Evolutionary conservation across 2,888 invertebrate genomes (phyloP).

Genomic region (Campaea margaritaria): DNA sequence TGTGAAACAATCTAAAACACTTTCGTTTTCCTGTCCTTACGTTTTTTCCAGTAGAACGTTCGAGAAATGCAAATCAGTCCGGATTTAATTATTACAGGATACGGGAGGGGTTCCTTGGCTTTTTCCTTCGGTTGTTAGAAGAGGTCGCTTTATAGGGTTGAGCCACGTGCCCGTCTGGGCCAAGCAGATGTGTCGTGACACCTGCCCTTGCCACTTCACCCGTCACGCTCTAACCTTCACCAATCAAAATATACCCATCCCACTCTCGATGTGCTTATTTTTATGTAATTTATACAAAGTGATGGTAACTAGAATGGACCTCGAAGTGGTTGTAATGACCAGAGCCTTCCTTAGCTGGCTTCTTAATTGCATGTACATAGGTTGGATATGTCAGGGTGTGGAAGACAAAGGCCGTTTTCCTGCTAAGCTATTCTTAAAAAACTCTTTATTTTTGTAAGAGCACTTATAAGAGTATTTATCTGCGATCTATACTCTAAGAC

Average conservation of each 20-base stretch:
- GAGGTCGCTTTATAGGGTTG: slow-evolving; percentile 78
- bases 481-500: too few species aligned
- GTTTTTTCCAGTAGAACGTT: slow-evolving; percentile 19
- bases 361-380: slow-evolving; percentile 59
- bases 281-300: slow-evolving; percentile 84
- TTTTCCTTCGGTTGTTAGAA: slow-evolving; percentile 65
- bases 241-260: slow-evolving; percentile 64
- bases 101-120: slow-evolving; percentile 65
- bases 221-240: slow-evolving; percentile 70
- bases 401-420: slow-evolving; percentile 38
- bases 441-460: too few species aligned
- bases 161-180: slow-evolving; percentile 77
- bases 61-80: slow-evolving; percentile 40
- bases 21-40: slow-evolving; percentile 1
- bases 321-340: slow-evolving; percentile 78
- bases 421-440: not conserved
- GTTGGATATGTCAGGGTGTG: slow-evolving; percentile 1
- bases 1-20: too few species aligned
- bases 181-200: slow-evolving; percentile 83
- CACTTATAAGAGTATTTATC: too few species aligned
- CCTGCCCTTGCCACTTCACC: slow-evolving; percentile 79
- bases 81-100: slow-evolving; percentile 57
- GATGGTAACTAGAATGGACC: slow-evolving; percentile 83
- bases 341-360: slow-evolving; percentile 58
- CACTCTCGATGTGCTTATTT: slow-evolving; percentile 77